Percentiles rank a stretch among this genome's conserved stretches.
These are phyloP conservation scores for Brachionus angularis DNA, from an alignment of 1,140 invertebrate species.

Conservation along the genomic window DNA sequence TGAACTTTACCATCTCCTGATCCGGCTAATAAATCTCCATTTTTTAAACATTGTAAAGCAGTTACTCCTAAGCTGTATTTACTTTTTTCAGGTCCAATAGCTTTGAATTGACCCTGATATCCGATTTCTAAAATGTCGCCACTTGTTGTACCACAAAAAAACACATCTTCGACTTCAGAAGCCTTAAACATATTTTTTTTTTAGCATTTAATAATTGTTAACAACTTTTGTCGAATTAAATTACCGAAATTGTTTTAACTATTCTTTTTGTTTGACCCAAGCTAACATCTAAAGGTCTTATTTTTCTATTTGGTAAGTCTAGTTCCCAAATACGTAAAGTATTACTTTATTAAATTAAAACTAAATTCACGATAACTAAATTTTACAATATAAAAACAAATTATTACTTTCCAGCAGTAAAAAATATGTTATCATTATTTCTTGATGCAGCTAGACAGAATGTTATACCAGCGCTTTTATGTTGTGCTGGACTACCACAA, in stretches of 20 bases:
- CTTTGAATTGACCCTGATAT: constrained; percentile 49
- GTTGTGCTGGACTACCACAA: constrained; percentile 59
- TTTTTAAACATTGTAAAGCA: constrained; percentile 63
- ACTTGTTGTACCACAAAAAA: constrained; percentile 78
- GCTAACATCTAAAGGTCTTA: constrained; percentile 68
- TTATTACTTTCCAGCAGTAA: constrained; percentile 60
- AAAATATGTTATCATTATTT: constrained; percentile 53
- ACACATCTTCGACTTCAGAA: background rate
- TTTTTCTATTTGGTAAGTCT: constrained; percentile 65
- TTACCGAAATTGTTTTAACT: constrained; percentile 56
- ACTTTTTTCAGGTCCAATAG: constrained; percentile 53
- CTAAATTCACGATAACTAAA: no score
- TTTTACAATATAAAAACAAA: no score
- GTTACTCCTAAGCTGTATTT: constrained; percentile 63
- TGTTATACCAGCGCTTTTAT: constrained; percentile 56
- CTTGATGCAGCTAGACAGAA: constrained; percentile 53
- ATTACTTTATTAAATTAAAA: constrained; percentile 63
- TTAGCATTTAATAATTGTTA: background rate
- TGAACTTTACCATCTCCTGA: constrained; percentile 72
- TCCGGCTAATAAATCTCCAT: constrained; percentile 66
- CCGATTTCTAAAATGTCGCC: constrained; percentile 64
- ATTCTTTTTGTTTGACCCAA: constrained; percentile 57
- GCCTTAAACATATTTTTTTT: background rate
- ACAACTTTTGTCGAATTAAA: background rate
- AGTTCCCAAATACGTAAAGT: constrained; percentile 73